Evolutionary conservation across 2,888 invertebrate genomes (phyloP), one percentile per base, ranked within the genome.

Genomic region (Ptilodon capucinus): DNA sequence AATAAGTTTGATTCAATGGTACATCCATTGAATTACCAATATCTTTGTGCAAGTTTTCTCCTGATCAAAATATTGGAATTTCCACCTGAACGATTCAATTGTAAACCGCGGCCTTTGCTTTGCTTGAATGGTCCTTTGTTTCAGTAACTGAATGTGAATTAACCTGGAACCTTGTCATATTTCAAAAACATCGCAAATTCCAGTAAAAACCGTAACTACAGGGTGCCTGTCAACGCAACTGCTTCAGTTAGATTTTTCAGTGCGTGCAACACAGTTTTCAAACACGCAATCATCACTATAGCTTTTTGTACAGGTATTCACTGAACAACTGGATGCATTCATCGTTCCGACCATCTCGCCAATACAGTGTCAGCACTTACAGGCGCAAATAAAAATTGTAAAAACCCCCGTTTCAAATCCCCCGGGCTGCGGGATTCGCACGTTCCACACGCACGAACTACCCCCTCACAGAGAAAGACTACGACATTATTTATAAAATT

Each of bases 361-460:
- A 65, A 72, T 74, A 74, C 72, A 72, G 66, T 67, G 70, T 73
- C 72, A 76, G 77, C 85, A 86, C 86, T 89, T 87, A 86, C 83
- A 79, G 70, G 71, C 68, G 84, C 85, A 88, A 89, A 90, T 87
- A 89, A 86, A 88, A 87, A 87, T 87, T 84, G 83, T n/a, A 83
- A 88, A 89, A 88, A 85, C 84, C 81, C 74, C 68, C 74, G 67
- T 54, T 76, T 59, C 77, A 87, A 89, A 89, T 89, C 90, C 88
- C 86, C 67, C 9, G 72, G 71, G 83, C 75, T 71, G 44, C 55
- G 61, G 58, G 51, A 57, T 63, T 71, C 77, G 79, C 90, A 90
- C 89, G 89, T 88, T 74, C 71, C 68, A 64, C 76, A 78, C 81
- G 75, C 71, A 68, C 68, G 68, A 57, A 50, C 65, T 68, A 72